These are phyloP conservation scores for Cyprinodon brontotheroides DNA, from an alignment of 2,113 vertebrate genomes.

Conservation along the genomic window DNA sequence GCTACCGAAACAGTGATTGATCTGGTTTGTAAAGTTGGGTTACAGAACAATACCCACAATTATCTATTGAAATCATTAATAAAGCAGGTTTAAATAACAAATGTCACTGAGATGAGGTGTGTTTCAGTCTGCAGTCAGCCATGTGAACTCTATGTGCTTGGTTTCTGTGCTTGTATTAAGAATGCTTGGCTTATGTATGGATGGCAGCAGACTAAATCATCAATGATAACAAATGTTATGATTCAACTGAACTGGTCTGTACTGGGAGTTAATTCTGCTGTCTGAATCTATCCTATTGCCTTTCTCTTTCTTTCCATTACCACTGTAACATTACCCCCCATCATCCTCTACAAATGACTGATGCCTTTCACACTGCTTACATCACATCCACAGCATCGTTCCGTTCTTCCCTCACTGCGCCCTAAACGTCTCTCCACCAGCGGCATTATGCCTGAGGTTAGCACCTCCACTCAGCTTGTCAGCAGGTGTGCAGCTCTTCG, in stretches of 20 bases:
- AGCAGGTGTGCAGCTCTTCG: slow-evolving; percentile 41
- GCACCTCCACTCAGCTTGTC: slow-evolving; percentile 13
- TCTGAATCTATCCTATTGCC: slow-evolving; percentile 28
- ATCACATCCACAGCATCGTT: neutral
- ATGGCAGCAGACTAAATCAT: neutral
- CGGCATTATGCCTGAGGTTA: slow-evolving; percentile 6
- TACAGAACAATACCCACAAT: neutral
- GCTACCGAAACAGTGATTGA: no score
- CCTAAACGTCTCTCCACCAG: neutral
- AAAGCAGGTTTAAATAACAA: neutral
- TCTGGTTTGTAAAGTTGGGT: no score
- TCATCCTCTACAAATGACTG: slow-evolving; percentile 35
- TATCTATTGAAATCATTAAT: neutral
- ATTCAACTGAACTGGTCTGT: neutral
- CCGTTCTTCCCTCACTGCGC: neutral
- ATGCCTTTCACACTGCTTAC: slow-evolving; percentile 26
- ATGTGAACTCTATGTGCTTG: neutral
- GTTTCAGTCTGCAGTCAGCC: neutral
- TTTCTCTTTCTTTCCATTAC: slow-evolving; percentile 28
- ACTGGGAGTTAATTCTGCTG: slow-evolving; percentile 23
- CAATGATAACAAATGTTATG: neutral
- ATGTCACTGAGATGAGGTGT: neutral
- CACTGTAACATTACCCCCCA: slow-evolving; percentile 32
- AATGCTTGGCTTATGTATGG: neutral
- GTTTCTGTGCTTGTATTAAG: neutral